Conservation (phyloP, 2,113 vertebrate genomes). For the Okapia johnstoni region DNA sequence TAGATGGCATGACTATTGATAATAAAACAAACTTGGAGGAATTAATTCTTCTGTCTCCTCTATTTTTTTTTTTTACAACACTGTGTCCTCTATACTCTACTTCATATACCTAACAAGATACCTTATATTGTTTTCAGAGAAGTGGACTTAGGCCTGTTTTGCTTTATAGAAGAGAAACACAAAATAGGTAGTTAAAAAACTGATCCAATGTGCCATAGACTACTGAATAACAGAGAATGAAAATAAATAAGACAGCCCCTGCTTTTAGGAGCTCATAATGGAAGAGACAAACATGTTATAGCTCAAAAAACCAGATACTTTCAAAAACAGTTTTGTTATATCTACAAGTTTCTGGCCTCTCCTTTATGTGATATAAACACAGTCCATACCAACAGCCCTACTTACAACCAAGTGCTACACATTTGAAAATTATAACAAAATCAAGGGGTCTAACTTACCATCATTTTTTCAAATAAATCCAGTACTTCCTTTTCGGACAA, state of each 20-base stretch:
- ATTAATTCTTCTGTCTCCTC: not conserved
- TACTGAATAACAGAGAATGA: not conserved
- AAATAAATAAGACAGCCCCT: not conserved
- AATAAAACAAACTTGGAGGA: not conserved
- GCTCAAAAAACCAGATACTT: not conserved
- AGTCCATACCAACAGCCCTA: not conserved
- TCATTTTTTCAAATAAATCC: conserved; percentile 99
- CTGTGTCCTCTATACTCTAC: not conserved
- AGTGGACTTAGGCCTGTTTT: not conserved
- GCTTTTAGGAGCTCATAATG: not conserved
- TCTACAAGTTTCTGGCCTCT: not conserved
- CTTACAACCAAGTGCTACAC: not conserved
- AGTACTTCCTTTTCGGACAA: conserved; percentile 98
- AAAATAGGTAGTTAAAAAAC: conserved; percentile 11
- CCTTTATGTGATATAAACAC: not conserved
- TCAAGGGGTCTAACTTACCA: conserved; percentile 85
- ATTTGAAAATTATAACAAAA: conserved; percentile 45
- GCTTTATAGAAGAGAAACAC: not conserved
- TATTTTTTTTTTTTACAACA: not conserved
- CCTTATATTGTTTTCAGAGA: not conserved
- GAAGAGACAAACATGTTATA: not conserved
- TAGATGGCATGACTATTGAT: not conserved
- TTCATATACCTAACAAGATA: not conserved
- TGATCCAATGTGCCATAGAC: not conserved
- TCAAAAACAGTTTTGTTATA: not conserved